phyloP scores from a whole-genome alignment of 1,140 invertebrate genomes.

The Leptoteleia sp. region DNA sequence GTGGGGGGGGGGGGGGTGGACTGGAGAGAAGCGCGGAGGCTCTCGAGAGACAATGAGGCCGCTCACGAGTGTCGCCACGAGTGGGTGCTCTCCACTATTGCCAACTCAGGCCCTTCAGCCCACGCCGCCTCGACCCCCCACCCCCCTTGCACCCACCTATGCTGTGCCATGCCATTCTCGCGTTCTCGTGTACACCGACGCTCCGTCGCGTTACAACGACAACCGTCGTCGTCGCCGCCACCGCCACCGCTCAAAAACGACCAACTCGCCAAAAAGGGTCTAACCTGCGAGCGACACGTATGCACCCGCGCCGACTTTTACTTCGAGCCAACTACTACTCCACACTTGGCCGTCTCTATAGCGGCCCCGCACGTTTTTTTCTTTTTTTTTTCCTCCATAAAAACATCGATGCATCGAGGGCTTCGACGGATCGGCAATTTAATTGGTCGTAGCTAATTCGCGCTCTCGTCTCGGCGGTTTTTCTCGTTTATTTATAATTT shows the following conservation, averaged over 20 bases:
- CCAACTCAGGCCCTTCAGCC: slow-evolving; percentile 81
- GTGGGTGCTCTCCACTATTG: slow-evolving; percentile 81
- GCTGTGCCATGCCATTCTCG: too few species aligned
- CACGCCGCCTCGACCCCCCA: slow-evolving; percentile 72
- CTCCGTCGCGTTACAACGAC: slow-evolving; percentile 69
- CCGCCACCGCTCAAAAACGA: slow-evolving; percentile 45
- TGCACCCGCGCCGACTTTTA: slow-evolving; percentile 46
- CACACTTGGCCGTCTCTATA: slow-evolving; percentile 5
- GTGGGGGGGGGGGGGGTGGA: slow-evolving; percentile 35
- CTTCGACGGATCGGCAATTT: slow-evolving; percentile 7
- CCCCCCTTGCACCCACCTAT: slow-evolving; percentile 69
- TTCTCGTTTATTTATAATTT: too few species aligned
- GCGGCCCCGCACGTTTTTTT: slow-evolving; percentile 10
- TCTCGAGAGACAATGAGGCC: slow-evolving; percentile 81
- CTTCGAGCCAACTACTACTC: slow-evolving; percentile 35
- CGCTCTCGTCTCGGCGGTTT: too few species aligned
- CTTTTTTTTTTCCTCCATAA: too few species aligned
- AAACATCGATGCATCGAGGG: slow-evolving; percentile 25
- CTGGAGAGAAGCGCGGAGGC: slow-evolving; percentile 73
- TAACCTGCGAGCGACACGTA: slow-evolving; percentile 58
- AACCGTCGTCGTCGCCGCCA: too few species aligned
- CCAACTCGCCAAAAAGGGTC: slow-evolving; percentile 62
- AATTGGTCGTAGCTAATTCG: slow-evolving; percentile 6
- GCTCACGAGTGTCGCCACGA: slow-evolving; percentile 80
- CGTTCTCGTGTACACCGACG: slow-evolving; percentile 68